Base-by-base conservation (phyloP, 2,113 vertebrate genomes). In the Microcebus griseorufus region DNA sequence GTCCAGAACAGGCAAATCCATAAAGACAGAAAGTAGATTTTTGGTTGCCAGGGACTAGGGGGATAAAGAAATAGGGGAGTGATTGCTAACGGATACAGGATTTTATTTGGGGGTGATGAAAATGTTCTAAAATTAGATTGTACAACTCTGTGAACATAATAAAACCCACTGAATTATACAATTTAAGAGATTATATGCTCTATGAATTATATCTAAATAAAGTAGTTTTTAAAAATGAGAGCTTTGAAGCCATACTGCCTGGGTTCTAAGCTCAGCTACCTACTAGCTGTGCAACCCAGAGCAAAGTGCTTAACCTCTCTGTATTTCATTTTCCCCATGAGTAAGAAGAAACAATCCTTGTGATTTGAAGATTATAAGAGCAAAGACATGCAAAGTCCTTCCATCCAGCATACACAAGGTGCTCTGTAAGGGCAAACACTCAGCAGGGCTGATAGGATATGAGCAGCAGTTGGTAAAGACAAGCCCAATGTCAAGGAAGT, bases 111-210 rank as follows among this genome's bases (percentile, higher is more conserved):
- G 25, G 23, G 27, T 58, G 39, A 87, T 72, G 10, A 89, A 82
- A 80, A 62, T 70, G 34, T 64, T 73, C 76, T 95, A 75, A 80
- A 93, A 64, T 92, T 76, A 88, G 78, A 76, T 37, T 13, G 22
- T 39, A 39, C 29, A 72, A 48, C 79, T 90, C 27, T 88, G 55
- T 69, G 45, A 94, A 87, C 76, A 64, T 20, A n/a, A 4, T 64
- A 67, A 92, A 95, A 79, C 42, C 34, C n/a, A 69, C 55, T 27
- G 45, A 83, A 17, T 29, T 62, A 6, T 87, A 29, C 6, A 65
- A 45, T 85, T 96, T 78, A 62, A 82, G 2, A 3, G 72, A 69
- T 32, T 89, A 55, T 45, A 67, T 78, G 10, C 18, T 78, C 3
- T 78, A 6, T 78, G 34, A 86, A 64, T 67, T 93, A 65, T 29